phyloP scores from a whole-genome alignment of 1,140 invertebrate genomes.

The Drosophila bifasciata region DNA sequence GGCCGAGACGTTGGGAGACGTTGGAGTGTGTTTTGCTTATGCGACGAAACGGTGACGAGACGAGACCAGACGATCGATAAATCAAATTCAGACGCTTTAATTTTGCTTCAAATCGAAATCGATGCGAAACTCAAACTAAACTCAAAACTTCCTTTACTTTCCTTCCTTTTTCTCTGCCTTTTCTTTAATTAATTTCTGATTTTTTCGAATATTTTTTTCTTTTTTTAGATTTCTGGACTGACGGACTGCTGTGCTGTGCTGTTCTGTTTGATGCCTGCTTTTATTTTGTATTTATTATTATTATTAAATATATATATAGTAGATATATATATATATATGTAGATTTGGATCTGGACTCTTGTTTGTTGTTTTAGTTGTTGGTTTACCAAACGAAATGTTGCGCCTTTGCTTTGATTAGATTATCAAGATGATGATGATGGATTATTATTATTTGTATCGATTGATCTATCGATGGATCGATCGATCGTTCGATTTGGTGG shows the following conservation, averaged over 20 bases:
- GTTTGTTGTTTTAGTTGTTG: constrained; percentile 52
- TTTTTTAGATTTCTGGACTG: constrained; percentile 35
- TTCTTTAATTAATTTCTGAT: no score
- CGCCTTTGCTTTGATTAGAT: constrained; percentile 51
- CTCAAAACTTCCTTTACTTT: constrained; percentile 36
- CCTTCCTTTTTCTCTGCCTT: constrained; percentile 12
- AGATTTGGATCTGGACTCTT: constrained; percentile 34
- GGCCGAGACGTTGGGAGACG: constrained; percentile 66
- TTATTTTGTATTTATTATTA: constrained; percentile 30
- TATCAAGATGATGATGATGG: constrained; percentile 50
- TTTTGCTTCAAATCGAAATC: constrained; percentile 78
- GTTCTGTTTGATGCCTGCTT: constrained; percentile 40
- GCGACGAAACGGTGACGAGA: constrained; percentile 59
- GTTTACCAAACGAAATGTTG: constrained; percentile 74
- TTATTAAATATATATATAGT: constrained; percentile 26
- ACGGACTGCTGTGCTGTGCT: constrained; percentile 51
- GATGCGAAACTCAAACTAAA: constrained; percentile 51
- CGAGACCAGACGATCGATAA: constrained; percentile 43
- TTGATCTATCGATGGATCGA: constrained; percentile 19
- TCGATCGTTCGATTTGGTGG: constrained; percentile 40
- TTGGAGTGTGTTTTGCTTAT: no score
- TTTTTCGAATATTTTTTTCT: constrained; percentile 6
- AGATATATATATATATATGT: constrained; percentile 21
- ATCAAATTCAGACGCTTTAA: constrained; percentile 82
- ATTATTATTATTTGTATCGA: constrained; percentile 47